Conservation (phyloP, 1,140 invertebrate species). For the Leptoteleia sp. region DNA sequence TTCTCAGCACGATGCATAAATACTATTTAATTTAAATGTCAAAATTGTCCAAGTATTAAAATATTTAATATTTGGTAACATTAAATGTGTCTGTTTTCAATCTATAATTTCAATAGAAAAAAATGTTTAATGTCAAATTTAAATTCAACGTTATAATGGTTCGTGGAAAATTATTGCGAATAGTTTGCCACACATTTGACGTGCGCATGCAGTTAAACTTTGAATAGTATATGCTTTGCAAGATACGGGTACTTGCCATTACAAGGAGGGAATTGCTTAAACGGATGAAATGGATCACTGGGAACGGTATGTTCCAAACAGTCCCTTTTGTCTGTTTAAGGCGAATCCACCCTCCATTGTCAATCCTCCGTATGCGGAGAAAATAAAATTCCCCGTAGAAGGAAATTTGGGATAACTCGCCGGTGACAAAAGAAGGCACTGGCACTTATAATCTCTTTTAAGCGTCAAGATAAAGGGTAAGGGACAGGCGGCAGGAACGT, state of each 20-base stretch:
- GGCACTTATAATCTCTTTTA: conserved; percentile 12
- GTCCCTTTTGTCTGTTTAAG: conserved; percentile 49
- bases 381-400: conserved; percentile 24
- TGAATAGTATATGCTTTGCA: conserved; percentile 21
- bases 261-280: conserved; percentile 23
- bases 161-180: conserved; percentile 27
- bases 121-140: conserved; percentile 12
- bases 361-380: conserved; percentile 18
- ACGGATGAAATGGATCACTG: conserved; percentile 38
- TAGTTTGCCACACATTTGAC: conserved; percentile 27
- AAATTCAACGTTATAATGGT: conserved; percentile 8
- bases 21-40: too few relatives aligned
- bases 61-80: too few relatives aligned
- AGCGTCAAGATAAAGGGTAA: too few relatives aligned
- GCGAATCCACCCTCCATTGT: conserved; percentile 29
- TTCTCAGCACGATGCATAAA: too few relatives aligned
- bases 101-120: too few relatives aligned
- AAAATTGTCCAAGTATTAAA: too few relatives aligned
- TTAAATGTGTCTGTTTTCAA: too few relatives aligned
- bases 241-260: conserved; percentile 30
- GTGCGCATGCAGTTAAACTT: conserved; percentile 39
- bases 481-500: too few relatives aligned
- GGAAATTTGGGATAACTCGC: conserved; percentile 17
- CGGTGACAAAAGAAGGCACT: conserved; percentile 8
- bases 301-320: conserved; percentile 24